Evolutionary conservation across 1,140 invertebrate genomes (phyloP).

Genomic region (Cydia pomonella): DNA sequence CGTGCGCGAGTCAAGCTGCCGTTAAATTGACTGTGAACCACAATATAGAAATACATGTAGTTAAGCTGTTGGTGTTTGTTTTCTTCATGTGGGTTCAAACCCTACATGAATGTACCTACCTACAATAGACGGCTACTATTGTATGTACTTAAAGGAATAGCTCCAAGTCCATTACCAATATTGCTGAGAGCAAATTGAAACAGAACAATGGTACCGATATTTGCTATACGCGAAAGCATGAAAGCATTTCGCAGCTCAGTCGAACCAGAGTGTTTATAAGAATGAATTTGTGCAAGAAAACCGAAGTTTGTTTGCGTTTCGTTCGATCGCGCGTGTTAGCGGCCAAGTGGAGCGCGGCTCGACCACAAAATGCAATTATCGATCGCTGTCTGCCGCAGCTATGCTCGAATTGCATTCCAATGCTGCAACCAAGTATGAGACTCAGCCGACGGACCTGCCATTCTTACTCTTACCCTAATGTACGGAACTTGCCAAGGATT

Average conservation of each 20-base stretch:
- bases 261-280: constrained; percentile 55
- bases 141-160: constrained; percentile 14
- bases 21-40: constrained; percentile 8
- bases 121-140: background rate
- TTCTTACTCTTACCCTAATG: constrained; percentile 32
- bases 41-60: background rate
- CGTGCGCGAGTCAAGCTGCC: background rate
- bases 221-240: constrained; percentile 46
- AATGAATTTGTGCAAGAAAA: constrained; percentile 65
- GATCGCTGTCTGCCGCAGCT: constrained; percentile 68
- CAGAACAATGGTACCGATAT: constrained; percentile 37
- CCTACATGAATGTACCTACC: background rate
- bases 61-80: background rate
- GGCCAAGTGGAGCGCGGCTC: constrained; percentile 64
- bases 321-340: constrained; percentile 69
- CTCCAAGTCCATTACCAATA: constrained; percentile 27
- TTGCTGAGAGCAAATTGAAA: constrained; percentile 29
- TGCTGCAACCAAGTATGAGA: constrained; percentile 54
- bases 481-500: constrained; percentile 4
- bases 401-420: constrained; percentile 68
- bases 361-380: constrained; percentile 79
- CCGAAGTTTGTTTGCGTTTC: constrained; percentile 72
- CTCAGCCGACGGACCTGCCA: constrained; percentile 24
- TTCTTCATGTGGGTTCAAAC: background rate
- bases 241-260: constrained; percentile 50